Percentiles rank a stretch among this genome's conserved stretches.
phyloP scores from a whole-genome alignment of 2,888 invertebrate genomes.

The Leucozona laternaria region DNA sequence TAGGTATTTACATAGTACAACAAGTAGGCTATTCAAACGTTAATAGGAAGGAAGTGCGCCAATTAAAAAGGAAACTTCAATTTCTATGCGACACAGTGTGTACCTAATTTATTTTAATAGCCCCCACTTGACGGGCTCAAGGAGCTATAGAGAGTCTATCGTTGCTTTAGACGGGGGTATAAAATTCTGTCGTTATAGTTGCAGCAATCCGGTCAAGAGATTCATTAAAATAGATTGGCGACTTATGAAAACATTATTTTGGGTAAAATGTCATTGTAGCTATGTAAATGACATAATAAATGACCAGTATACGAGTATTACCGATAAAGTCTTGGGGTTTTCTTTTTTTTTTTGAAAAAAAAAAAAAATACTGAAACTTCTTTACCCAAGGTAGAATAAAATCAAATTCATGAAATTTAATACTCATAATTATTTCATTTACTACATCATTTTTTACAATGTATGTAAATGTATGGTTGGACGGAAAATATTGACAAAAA shows the following conservation, averaged over 20 bases:
- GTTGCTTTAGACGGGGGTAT: not conserved
- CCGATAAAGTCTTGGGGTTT: not conserved
- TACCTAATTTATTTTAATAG: conserved; percentile 46
- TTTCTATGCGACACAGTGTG: conserved; percentile 29
- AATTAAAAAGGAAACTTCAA: conserved; percentile 43
- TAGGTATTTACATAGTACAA: conserved; percentile 1
- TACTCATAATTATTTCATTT: not conserved
- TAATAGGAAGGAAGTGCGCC: conserved; percentile 38
- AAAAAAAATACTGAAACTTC: not conserved
- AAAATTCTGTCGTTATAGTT: not conserved
- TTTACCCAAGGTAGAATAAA: not conserved
- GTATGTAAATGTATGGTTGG: too few species aligned
- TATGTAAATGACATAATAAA: not conserved
- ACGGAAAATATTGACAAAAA: too few species aligned
- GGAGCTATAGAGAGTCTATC: not conserved
- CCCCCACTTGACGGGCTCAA: conserved; percentile 7
- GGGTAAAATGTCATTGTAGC: not conserved
- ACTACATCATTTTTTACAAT: not conserved
- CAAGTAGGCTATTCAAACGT: conserved; percentile 42
- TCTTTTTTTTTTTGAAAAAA: not conserved
- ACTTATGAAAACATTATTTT: conserved; percentile 23
- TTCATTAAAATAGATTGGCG: conserved; percentile 31
- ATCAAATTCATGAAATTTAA: not conserved
- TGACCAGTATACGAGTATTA: not conserved
- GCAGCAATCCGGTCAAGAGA: conserved; percentile 28